Conservation (phyloP, 1,140 invertebrate species). For the Berghia stephanieae region DNA sequence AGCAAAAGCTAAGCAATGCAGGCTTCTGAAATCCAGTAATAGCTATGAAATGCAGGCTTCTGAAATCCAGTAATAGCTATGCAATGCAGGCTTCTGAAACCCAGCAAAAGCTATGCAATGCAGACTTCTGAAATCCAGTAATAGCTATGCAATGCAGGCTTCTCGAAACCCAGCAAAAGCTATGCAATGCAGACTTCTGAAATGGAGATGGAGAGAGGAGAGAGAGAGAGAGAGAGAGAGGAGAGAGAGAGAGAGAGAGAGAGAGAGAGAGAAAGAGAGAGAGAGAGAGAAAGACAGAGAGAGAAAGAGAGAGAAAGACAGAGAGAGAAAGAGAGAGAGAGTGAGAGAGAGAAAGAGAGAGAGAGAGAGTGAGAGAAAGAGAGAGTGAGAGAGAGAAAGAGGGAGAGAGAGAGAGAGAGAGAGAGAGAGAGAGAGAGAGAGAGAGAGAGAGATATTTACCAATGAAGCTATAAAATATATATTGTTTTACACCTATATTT, state of each 20-base stretch:
- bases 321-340: constrained; percentile 30
- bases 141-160: too few relatives aligned
- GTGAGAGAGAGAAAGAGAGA: constrained; percentile 27
- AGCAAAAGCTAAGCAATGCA: too few relatives aligned
- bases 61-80: neutral
- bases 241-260: constrained; percentile 29
- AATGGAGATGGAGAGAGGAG: too few relatives aligned
- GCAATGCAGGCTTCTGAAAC: too few relatives aligned
- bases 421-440: constrained; percentile 11
- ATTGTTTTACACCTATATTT: too few relatives aligned
- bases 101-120: too few relatives aligned
- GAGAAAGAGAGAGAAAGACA: constrained; percentile 12
- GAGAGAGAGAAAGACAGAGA: neutral
- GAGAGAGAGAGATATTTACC: neutral
- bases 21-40: too few relatives aligned
- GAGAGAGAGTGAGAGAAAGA: neutral
- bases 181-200: too few relatives aligned
- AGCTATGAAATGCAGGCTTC: too few relatives aligned
- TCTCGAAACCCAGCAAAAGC: too few relatives aligned
- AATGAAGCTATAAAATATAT: too few relatives aligned
- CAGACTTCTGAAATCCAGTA: too few relatives aligned
- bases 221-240: constrained; percentile 15
- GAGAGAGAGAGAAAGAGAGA: constrained; percentile 29
- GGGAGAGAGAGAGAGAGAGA: constrained; percentile 31
- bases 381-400: constrained; percentile 17